Evolutionary conservation across 2,113 vertebrate species (phyloP).

Genomic region (Chinchilla lanigera): DNA sequence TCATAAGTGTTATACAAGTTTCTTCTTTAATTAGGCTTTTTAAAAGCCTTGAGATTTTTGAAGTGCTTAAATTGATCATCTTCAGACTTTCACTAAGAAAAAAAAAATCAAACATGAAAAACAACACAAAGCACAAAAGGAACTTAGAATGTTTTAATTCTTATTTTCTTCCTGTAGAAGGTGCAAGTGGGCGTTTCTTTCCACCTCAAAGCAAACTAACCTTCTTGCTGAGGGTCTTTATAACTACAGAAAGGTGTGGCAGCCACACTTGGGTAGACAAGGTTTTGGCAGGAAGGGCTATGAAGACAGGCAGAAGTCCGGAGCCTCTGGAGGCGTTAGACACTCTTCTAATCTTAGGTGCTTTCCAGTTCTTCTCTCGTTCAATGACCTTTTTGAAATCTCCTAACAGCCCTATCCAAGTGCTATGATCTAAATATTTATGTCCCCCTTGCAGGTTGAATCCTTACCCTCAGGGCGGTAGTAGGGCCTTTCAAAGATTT

Average conservation of each 20-base stretch:
- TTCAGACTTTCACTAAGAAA: constrained; percentile 11
- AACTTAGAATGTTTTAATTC: neutral
- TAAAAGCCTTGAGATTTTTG: constrained; percentile 44
- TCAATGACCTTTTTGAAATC: neutral
- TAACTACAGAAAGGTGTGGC: neutral
- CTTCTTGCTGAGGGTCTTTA: neutral
- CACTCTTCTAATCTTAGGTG: no score
- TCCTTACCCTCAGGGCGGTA: no score
- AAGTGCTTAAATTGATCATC: constrained; percentile 29
- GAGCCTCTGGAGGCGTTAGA: neutral
- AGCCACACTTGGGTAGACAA: neutral
- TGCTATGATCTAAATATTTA: neutral
- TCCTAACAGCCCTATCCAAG: neutral
- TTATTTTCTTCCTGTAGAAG: neutral
- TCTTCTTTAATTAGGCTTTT: constrained; percentile 16
- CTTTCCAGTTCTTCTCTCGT: neutral
- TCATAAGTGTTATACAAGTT: constrained; percentile 3
- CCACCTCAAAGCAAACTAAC: neutral
- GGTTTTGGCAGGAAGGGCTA: neutral
- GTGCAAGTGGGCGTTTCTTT: neutral
- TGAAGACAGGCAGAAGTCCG: neutral
- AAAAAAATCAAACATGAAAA: neutral
- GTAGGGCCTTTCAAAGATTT: neutral
- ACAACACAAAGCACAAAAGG: neutral
- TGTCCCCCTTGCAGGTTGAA: neutral